phyloP scores from a whole-genome alignment of 2,888 invertebrate genomes.

The Argyresthia goedartella region DNA sequence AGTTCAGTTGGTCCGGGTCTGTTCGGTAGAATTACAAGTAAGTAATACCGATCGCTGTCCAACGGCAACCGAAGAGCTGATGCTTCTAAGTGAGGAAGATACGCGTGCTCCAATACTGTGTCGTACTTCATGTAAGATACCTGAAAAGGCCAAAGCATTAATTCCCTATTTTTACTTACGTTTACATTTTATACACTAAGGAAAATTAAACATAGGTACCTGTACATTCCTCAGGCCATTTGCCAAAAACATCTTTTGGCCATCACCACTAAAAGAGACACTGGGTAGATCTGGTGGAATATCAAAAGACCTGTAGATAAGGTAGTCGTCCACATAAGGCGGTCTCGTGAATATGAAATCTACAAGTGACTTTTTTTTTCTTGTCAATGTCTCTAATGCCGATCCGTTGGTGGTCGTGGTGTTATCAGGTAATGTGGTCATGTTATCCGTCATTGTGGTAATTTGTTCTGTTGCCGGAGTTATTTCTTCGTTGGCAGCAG shows the following conservation, averaged over 20 bases:
- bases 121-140: conserved; percentile 82
- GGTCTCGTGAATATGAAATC: conserved; percentile 55
- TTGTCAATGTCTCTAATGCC: conserved; percentile 39
- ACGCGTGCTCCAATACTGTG: conserved; percentile 81
- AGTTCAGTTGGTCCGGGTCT: conserved; percentile 73
- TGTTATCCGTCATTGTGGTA: neutral
- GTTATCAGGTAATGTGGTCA: conserved; percentile 11
- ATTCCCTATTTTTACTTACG: neutral
- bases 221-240: conserved; percentile 55
- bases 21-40: conserved; percentile 79
- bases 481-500: neutral
- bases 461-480: conserved; percentile 5
- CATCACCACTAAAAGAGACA: conserved; percentile 27
- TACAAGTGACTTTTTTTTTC: conserved; percentile 52
- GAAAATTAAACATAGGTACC: conserved; percentile 26
- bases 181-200: neutral
- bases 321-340: conserved; percentile 45
- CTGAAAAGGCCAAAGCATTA: conserved; percentile 24
- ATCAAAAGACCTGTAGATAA: conserved; percentile 46
- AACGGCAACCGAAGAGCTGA: conserved; percentile 82
- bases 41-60: conserved; percentile 83
- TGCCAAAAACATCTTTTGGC: conserved; percentile 45
- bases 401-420: conserved; percentile 22
- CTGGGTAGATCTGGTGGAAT: conserved; percentile 31
- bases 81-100: conserved; percentile 78